Evolutionary conservation across 2,797 vertebrate genomes (phyloP), one percentile per base, ranked within the genome.

Genomic region (Apogon hyalosoma): DNA sequence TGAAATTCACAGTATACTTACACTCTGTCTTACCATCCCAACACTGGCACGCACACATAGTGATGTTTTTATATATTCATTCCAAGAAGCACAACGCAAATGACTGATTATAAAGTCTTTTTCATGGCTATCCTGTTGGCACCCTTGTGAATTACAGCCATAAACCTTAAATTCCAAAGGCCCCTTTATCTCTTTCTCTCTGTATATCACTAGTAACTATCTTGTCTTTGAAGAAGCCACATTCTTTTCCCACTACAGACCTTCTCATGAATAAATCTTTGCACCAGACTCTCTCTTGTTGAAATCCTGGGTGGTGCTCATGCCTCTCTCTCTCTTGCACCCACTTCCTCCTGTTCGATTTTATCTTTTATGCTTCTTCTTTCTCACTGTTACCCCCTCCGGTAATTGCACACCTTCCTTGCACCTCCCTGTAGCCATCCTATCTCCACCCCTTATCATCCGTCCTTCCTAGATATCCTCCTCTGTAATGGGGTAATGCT

Each of bases 401-500:
- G 51, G 69, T 83, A 83, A 85, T 86, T 89, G 74, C 64, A 69
- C 77, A 84, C 55, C 63, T 73, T 61, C 50, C 50, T 67, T 47
- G 39, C 57, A 59, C 57, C 41, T 75, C 62, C 48, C 79, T 55
- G 42, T 33, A 45, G 54, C 64, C 54, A 45, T 38, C 28, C 49
- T 83, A 74, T 86, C 83, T 64, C 64, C 59, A 51, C 64, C 47
- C 69, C 64, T 75, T 73, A 85, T 78, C 82, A 40, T 63, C 63
- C 50, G 3, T 75, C 79, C 83, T 72, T 73, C 68, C 69, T 62
- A 66, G 77, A 80, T 79, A 75, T 79, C 75, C 73, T 80, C 49
- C 61, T 63, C 82, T 66, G 63, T 86, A 87, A 80, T 57, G 57
- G 74, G 79, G 64, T 70, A 88, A 87, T 82, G 84, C 86, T 82